Conservation (phyloP, 2,888 invertebrate genomes). For the Gnatocerus cornutus region DNA sequence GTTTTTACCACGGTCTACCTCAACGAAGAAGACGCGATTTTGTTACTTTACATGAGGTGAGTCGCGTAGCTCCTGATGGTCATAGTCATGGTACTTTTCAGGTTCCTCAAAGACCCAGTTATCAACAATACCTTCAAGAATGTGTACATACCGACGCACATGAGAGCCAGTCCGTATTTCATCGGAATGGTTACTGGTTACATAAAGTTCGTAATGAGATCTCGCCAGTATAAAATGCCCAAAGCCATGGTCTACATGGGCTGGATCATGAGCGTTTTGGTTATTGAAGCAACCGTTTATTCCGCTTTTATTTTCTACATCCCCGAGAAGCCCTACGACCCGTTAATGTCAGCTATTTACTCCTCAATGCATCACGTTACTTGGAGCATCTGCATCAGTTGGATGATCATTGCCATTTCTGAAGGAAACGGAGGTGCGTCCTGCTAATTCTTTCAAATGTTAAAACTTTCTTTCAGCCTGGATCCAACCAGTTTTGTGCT, state of each 20-base stretch:
- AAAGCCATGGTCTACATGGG: conserved; percentile 55
- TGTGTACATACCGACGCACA: conserved; percentile 65
- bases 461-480: conserved; percentile 54
- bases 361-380: conserved; percentile 63
- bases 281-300: conserved; percentile 60
- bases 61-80: conserved; percentile 30
- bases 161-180: conserved; percentile 64
- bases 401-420: conserved; percentile 65
- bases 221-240: conserved; percentile 58
- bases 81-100: conserved; percentile 40
- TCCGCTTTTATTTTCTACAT: conserved; percentile 64
- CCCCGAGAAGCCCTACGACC: conserved; percentile 57
- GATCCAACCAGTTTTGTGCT: conserved; percentile 60
- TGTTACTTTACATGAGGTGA: conserved; percentile 64
- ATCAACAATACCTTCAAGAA: conserved; percentile 60
- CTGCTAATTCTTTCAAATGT: not conserved
- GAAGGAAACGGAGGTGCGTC: conserved; percentile 64
- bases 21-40: conserved; percentile 61
- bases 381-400: conserved; percentile 64
- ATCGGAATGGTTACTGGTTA: conserved; percentile 65
- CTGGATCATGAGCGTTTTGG: conserved; percentile 60
- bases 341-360: conserved; percentile 62
- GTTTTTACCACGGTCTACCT: conserved; percentile 61
- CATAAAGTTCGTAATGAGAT: conserved; percentile 60
- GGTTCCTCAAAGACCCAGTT: conserved; percentile 62